Base-by-base conservation (phyloP, 35 echinoderm and acorn worm species). In the Amphiura filiformis region DNA sequence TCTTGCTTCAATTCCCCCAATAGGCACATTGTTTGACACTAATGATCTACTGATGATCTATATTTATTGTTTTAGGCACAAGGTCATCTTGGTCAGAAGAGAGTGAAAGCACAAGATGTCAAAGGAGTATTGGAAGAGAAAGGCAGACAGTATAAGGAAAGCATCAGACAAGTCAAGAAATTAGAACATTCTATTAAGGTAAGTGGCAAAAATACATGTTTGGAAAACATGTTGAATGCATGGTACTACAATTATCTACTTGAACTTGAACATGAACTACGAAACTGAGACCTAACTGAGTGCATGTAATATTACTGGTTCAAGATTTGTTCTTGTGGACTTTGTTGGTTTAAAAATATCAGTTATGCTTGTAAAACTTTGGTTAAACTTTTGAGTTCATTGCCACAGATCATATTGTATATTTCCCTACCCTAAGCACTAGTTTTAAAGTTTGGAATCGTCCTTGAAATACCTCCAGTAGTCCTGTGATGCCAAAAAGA, bases 81-180 rank as follows among this genome's bases (percentile, higher is more conserved):
- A 90, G 91, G 90, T 84, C 93, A 94, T 31, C 90, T 99, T 52
- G 96, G 96, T 76, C 42, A 92, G 83, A 99, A 99, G 88, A 80
- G 96, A 76, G 96, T 99, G 34, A 99, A 95, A 86, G 93, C 87
- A 28, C 96, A 99, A 75, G 90, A 99, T 38, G 90, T 94, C 26
- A 94, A 93, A 78, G 93, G 89, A 34, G 39, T 82, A 28, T 75
- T 99, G n/a, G 96, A 99, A 49, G 77, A 92, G 70, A 94, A 92
- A 40, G 80, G 89, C 78, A 81, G 87, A 75, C 85, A 90, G 41
- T 92, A 99, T 18, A 83, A 99, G 23, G 92, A 99, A 47, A 84
- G 86, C 39, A 75, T 94, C 12, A 35, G 81, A 47, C 87, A 86
- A 56, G 96, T 94, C 17, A 64, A 80, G 14, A 83, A 80, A n/a